Conservation (phyloP, 1,140 invertebrate genomes). For the Psilanteris sp. region DNA sequence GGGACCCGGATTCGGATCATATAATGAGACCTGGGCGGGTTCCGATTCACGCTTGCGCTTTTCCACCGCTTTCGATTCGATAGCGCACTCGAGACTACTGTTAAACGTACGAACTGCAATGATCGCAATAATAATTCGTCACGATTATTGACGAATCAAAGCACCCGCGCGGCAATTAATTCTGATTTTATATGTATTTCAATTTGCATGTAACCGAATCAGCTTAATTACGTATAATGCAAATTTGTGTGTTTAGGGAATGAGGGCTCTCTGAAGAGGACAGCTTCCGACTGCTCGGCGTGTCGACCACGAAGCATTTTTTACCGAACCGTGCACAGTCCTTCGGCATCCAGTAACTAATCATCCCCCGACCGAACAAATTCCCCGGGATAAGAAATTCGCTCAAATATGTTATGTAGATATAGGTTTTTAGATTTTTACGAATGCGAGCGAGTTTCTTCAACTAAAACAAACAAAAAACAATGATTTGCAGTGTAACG, state of each 20-base stretch:
- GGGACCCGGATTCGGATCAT: conserved; percentile 63
- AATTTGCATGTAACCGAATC: no score
- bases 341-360: conserved; percentile 74
- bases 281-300: conserved; percentile 71
- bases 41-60: conserved; percentile 72
- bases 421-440: conserved; percentile 60
- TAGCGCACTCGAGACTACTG: conserved; percentile 2
- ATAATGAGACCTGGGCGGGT: conserved; percentile 72
- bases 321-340: conserved; percentile 73
- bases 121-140: no score
- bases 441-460: conserved; percentile 44
- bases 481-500: conserved; percentile 14
- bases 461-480: background rate
- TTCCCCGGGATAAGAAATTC: conserved; percentile 35
- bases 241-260: conserved; percentile 66
- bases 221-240: no score
- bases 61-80: conserved; percentile 5
- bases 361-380: conserved; percentile 13
- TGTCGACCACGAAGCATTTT: conserved; percentile 73
- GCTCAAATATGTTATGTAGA: conserved; percentile 61
- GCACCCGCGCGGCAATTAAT: no score
- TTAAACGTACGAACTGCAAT: no score
- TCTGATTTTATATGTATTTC: no score
- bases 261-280: conserved; percentile 65
- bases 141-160: no score